phyloP scores from a whole-genome alignment of 2,113 vertebrate species.

The Grantiella picta region DNA sequence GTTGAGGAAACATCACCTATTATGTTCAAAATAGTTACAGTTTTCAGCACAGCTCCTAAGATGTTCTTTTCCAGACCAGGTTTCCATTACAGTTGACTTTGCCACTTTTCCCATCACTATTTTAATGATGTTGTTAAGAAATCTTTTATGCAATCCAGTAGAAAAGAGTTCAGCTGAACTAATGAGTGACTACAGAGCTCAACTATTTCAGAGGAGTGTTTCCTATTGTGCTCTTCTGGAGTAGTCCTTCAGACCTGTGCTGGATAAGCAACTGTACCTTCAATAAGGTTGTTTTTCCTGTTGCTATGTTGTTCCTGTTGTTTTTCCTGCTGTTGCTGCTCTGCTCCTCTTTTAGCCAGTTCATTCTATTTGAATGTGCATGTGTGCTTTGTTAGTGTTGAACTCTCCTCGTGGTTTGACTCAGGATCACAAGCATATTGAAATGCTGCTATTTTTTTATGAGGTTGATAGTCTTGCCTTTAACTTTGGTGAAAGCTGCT shows the following conservation, averaged over 20 bases:
- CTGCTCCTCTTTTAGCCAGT: background rate
- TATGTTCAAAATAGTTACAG: background rate
- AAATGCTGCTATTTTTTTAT: background rate
- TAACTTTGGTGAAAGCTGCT: background rate
- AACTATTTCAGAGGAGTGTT: background rate
- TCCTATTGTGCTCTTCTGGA: background rate
- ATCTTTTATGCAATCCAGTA: background rate
- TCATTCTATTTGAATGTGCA: background rate
- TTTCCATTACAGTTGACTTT: background rate
- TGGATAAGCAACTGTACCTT: background rate
- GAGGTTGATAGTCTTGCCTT: background rate
- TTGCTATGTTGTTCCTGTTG: background rate
- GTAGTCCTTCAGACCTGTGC: background rate
- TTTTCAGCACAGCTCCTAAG: fast-evolving
- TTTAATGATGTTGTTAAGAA: background rate
- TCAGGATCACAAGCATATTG: background rate
- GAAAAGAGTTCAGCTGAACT: background rate
- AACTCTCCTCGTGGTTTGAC: background rate
- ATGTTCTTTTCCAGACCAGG: background rate
- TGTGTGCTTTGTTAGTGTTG: background rate
- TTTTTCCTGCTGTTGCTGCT: background rate
- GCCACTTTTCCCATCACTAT: background rate
- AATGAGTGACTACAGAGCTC: background rate
- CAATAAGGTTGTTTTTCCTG: background rate
- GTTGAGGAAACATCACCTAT: background rate